These are phyloP conservation scores for Epicampocera succincta DNA, from an alignment of 2,888 invertebrate species.

Conservation along the genomic window DNA sequence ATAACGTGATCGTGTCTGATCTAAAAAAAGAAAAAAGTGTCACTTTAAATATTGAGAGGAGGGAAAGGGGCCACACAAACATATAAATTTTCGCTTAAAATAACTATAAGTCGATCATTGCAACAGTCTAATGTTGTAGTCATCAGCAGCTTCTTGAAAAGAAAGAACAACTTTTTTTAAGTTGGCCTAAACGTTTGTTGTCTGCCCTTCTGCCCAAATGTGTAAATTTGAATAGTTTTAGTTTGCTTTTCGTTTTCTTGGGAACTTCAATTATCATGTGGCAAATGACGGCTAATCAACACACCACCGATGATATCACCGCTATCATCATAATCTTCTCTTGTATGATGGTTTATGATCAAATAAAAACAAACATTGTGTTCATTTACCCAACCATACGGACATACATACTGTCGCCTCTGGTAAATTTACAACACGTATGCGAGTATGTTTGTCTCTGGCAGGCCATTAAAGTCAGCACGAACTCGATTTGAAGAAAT, in stretches of 20 bases:
- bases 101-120: neutral
- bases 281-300: conserved; percentile 33
- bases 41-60: conserved; percentile 37
- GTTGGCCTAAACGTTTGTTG: conserved; percentile 5
- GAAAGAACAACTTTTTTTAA: too few relatives aligned
- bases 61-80: neutral
- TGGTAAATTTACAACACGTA: conserved; percentile 4
- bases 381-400: conserved; percentile 5
- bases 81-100: neutral
- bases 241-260: neutral
- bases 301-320: conserved; percentile 15
- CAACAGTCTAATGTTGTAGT: neutral
- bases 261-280: conserved; percentile 23
- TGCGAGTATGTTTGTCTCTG: neutral
- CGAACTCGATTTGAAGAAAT: neutral
- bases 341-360: conserved; percentile 48
- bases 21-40: too few relatives aligned
- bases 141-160: conserved; percentile 3
- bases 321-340: conserved; percentile 7
- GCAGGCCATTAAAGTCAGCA: conserved; percentile 46
- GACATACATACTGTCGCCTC: too few relatives aligned
- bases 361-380: conserved; percentile 1
- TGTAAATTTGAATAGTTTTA: conserved; percentile 43
- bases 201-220: conserved; percentile 12
- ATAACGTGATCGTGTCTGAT: conserved; percentile 55